Conservation (phyloP, 2,888 invertebrate species). For the Phyllotreta striolata region DNA sequence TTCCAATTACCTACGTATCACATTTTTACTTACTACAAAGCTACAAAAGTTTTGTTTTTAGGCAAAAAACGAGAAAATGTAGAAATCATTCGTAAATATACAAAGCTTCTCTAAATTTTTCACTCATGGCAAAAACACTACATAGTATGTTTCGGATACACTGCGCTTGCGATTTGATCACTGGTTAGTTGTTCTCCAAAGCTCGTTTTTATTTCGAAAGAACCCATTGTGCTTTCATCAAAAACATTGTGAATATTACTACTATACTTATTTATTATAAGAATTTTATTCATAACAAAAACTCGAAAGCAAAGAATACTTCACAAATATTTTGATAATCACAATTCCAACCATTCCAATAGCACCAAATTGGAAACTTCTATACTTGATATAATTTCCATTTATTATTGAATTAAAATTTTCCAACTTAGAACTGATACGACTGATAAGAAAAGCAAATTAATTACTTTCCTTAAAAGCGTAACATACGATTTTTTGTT, state of each 20-base stretch:
- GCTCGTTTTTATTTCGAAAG: constrained; percentile 37
- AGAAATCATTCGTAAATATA: constrained; percentile 51
- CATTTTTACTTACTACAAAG: constrained; percentile 58
- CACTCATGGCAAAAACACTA: constrained; percentile 52
- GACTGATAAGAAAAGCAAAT: too few relatives aligned
- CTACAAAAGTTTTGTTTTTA: constrained; percentile 54
- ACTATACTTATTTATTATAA: too few relatives aligned
- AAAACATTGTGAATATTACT: not conserved
- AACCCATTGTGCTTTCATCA: constrained; percentile 15
- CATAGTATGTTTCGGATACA: constrained; percentile 42
- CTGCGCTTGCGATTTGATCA: constrained; percentile 37
- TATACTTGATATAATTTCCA: too few relatives aligned
- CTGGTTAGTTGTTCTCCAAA: constrained; percentile 43
- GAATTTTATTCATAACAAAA: too few relatives aligned
- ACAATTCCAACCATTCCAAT: too few relatives aligned
- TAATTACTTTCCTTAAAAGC: too few relatives aligned
- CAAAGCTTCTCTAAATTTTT: constrained; percentile 50
- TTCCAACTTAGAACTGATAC: too few relatives aligned
- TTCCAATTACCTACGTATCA: constrained; percentile 49
- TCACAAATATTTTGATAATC: too few relatives aligned
- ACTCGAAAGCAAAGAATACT: too few relatives aligned
- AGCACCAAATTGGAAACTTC: too few relatives aligned
- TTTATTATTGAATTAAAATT: too few relatives aligned
- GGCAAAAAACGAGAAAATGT: constrained; percentile 50
- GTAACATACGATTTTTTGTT: not conserved